phyloP scores from a whole-genome alignment of 2,888 invertebrate species.

The Agriotes lineatus region DNA sequence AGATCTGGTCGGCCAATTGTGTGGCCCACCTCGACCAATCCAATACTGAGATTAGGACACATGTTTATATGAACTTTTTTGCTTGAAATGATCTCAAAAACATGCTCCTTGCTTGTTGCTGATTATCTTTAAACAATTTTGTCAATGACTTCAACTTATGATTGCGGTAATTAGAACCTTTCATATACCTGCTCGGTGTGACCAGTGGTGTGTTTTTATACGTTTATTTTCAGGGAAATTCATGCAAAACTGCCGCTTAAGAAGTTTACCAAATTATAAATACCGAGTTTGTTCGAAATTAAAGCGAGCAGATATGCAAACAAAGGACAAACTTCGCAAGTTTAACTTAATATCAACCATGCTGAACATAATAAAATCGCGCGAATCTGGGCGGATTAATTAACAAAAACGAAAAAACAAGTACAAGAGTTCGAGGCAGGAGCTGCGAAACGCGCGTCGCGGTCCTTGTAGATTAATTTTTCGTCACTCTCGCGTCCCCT shows the following conservation, averaged over 20 bases:
- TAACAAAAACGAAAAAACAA: conserved; percentile 18
- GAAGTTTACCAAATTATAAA: not conserved
- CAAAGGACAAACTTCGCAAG: not conserved
- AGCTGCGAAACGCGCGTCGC: conserved; percentile 10
- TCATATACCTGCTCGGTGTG: too few species aligned
- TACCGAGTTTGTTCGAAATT: not conserved
- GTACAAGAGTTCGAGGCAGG: conserved; percentile 7
- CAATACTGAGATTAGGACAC: too few species aligned
- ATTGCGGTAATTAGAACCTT: too few species aligned
- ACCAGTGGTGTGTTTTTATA: too few species aligned
- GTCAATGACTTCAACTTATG: too few species aligned
- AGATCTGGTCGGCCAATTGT: too few species aligned
- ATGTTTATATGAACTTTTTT: too few species aligned
- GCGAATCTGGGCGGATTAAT: conserved; percentile 15
- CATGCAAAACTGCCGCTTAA: not conserved
- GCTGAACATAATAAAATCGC: conserved; percentile 16
- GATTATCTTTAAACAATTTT: too few species aligned
- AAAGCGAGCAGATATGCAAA: not conserved
- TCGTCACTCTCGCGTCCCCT: conserved; percentile 17
- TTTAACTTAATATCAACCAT: conserved; percentile 10
- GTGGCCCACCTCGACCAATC: too few species aligned
- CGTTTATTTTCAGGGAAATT: not conserved
- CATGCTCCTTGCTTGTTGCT: too few species aligned
- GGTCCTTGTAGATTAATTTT: conserved; percentile 28
- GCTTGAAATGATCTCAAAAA: too few species aligned